Evolutionary conservation across 1,140 invertebrate species (phyloP), one percentile per base, ranked within the genome.

Genomic region (Brachionus sp.): DNA sequence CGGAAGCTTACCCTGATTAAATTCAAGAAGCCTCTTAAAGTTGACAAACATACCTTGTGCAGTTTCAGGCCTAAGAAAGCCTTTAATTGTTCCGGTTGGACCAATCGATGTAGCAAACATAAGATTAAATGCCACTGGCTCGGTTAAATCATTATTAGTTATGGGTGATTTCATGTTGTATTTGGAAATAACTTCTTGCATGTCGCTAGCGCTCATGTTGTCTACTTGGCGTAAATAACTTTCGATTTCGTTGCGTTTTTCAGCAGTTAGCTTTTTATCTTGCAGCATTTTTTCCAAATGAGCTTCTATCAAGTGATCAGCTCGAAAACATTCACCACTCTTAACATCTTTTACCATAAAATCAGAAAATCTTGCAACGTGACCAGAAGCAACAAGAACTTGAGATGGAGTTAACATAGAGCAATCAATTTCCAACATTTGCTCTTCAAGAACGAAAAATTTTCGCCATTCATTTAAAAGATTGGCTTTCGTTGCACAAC

Each of bases 41-140:
- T 99, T 99, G 0, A 99, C 97, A 90, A 99, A 99, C 83, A 99
- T 99, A 29, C 97, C 97, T 89, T 99, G 98, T 3, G 97, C 97
- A 25, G 97, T 99, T 91, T 99, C 98, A 33, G 97, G 97, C 85
- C 97, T 92, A 0, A 99, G 90, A 87, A 93, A 98, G 42, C 95
- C 96, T 91, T 97, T 97, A 0, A 97, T 90, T 29, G 94, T 88
- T 2, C 97, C 97, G 84, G 95, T 94, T 7, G 97, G 97, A 33
- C 97, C 97, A 87, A 99, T 99, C 87, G 94, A 93, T 0, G 96
- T 98, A 39, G 92, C 93, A 90, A 99, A 99, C 97, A 99, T 99
- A 3, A 99, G 91, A 90, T 99, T 99, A 88, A 99, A 99, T 86
- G 98, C 95, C 83, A 98, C 93, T 0, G 97, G 95, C 86, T 97